phyloP scores from a whole-genome alignment of 2,113 vertebrate genomes.

The Xiphias gladius region DNA sequence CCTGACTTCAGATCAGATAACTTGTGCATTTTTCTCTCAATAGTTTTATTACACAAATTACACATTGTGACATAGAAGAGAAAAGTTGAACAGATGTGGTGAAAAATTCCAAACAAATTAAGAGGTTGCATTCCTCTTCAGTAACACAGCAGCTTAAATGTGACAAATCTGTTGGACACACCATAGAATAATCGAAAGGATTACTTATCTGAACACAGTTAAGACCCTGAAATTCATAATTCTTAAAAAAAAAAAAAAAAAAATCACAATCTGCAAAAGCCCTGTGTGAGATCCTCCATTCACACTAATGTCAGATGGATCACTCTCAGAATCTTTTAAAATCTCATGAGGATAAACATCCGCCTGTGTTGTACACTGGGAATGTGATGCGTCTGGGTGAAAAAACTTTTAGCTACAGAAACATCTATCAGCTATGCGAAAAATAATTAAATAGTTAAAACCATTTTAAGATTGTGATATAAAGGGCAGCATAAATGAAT shows the following conservation, averaged over 20 bases:
- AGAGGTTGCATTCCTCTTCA: neutral
- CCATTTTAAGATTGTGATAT: conserved; percentile 33
- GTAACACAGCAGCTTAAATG: neutral
- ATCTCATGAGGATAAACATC: conserved; percentile 51
- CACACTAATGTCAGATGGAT: neutral
- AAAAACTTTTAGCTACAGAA: conserved; percentile 36
- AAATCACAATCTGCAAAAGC: neutral
- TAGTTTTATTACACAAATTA: neutral
- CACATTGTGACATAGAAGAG: neutral
- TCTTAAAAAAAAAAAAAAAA: neutral
- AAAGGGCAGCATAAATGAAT: conserved; percentile 24
- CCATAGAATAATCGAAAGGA: neutral
- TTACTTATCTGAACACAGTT: neutral
- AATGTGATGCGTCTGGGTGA: conserved; percentile 42
- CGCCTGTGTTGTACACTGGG: conserved; percentile 15
- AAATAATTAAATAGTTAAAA: conserved; percentile 28
- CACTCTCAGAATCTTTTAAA: conserved; percentile 31
- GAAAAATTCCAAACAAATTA: neutral
- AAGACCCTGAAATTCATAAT: neutral
- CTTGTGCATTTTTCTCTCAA: neutral
- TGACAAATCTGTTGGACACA: conserved; percentile 24
- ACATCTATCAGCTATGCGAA: conserved; percentile 41
- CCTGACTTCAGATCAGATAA: neutral
- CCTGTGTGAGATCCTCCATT: neutral
- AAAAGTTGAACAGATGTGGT: neutral